A percentile compares a stretch with the other conserved stretches of the same genome.
Evolutionary conservation across 2,797 vertebrate genomes (phyloP).

Genomic region (Melanogrammus aeglefinus): DNA sequence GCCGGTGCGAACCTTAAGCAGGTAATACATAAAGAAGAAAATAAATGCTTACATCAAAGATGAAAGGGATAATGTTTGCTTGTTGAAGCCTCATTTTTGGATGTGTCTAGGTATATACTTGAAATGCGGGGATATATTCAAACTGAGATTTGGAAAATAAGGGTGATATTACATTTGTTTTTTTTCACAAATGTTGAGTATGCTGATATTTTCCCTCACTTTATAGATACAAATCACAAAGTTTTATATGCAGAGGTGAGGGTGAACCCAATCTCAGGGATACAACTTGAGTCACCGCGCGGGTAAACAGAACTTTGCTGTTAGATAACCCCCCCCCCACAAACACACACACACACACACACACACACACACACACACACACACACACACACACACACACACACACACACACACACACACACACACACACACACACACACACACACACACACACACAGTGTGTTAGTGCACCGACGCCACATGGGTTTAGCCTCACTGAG

Average conservation of each 20-base stretch:
- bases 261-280: background rate
- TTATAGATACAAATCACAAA: background rate
- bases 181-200: background rate
- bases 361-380: too few relatives aligned
- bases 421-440: background rate
- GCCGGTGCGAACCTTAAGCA: background rate
- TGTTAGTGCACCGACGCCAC: too few relatives aligned
- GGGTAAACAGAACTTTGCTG: background rate
- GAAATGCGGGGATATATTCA: background rate
- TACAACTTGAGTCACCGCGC: background rate
- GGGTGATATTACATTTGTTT: background rate
- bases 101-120: background rate
- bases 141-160: background rate
- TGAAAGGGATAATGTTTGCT: background rate
- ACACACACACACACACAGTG: background rate
- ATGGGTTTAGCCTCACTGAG: too few relatives aligned
- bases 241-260: background rate
- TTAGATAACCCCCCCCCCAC: background rate
- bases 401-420: background rate
- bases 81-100: background rate
- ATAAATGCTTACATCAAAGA: background rate
- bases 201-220: background rate
- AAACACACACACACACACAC: background rate
- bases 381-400: background rate
- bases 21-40: background rate